Evolutionary conservation across 64 coral and sea anemone genomes (phyloP).

Genomic region (Stichodactyla mertensii): DNA sequence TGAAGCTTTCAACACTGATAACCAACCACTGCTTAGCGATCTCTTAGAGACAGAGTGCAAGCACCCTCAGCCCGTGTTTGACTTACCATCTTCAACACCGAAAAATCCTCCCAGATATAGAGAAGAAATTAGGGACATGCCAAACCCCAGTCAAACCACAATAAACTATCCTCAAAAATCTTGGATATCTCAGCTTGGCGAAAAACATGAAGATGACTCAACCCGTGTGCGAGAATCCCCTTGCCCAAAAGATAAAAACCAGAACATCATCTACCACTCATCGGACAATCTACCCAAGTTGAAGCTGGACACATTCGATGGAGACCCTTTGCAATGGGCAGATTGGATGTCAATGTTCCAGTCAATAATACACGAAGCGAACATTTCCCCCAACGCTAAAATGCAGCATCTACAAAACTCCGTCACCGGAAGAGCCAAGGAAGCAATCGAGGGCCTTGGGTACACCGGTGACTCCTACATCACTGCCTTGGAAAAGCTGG

Average conservation of each 20-base stretch:
- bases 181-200: background rate
- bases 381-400: no score
- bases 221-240: no score
- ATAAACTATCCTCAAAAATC: background rate
- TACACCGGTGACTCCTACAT: no score
- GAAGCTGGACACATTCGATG: slow-evolving; percentile 1
- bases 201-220: background rate
- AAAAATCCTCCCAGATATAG: background rate
- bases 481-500: no score
- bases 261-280: background rate
- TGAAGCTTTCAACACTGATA: background rate
- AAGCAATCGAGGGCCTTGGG: no score
- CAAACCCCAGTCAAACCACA: background rate
- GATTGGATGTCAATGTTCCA: slow-evolving; percentile 30
- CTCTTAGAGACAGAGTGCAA: no score
- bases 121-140: background rate
- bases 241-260: no score
- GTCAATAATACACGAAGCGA: background rate
- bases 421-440: no score
- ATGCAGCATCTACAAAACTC: no score
- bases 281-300: slow-evolving; percentile 7
- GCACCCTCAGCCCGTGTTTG: background rate
- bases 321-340: background rate
- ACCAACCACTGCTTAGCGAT: background rate
- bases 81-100: background rate